Conservation (phyloP, 2,797 vertebrate genomes). For the Acestrorhynchus altus region DNA sequence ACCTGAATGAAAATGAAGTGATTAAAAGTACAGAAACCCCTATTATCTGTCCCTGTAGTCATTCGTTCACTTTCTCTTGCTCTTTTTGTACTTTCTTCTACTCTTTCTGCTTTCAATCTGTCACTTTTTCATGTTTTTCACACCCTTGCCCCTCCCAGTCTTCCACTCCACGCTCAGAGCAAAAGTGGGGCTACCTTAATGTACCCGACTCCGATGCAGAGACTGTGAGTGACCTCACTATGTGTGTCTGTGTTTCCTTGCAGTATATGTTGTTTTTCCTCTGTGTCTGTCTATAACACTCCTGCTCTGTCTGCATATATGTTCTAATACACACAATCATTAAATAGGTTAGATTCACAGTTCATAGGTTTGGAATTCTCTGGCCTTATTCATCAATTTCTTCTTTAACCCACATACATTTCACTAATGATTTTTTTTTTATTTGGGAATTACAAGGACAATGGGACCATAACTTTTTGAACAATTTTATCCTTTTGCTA, state of each 20-base stretch:
- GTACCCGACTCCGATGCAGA: constrained; percentile 95
- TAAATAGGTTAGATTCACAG: background rate
- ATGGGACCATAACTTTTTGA: no score
- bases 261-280: background rate
- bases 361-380: background rate
- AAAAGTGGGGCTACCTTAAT: constrained; percentile 92
- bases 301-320: background rate
- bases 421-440: no score
- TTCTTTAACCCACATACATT: no score
- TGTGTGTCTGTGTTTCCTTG: constrained; percentile 48
- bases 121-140: constrained; percentile 39
- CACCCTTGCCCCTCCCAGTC: constrained; percentile 40
- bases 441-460: no score
- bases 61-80: constrained; percentile 24
- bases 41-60: background rate
- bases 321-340: background rate
- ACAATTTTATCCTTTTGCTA: no score
- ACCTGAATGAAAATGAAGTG: no score
- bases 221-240: constrained; percentile 87
- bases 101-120: constrained; percentile 29
- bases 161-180: constrained; percentile 86
- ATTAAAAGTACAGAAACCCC: background rate
- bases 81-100: constrained; percentile 12
- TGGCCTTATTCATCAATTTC: no score
- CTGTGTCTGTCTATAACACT: constrained; percentile 10